Base-by-base conservation (phyloP, 2,888 invertebrate genomes). In the Fissipunctia ypsillon region DNA sequence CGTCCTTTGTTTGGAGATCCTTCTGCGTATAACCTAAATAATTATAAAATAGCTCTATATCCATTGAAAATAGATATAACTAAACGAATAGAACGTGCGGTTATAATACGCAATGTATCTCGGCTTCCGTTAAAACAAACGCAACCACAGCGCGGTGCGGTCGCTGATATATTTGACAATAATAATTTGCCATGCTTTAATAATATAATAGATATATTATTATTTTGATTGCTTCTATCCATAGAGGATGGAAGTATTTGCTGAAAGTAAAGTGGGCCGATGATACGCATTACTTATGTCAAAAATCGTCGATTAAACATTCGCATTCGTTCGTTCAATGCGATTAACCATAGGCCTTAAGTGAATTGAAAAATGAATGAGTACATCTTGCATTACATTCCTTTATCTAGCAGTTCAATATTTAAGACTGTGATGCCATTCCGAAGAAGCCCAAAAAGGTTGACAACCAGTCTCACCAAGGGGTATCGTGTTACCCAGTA, bases 71-170 rank as follows among this genome's bases (percentile, higher is more conserved):
- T 41, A 56, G 10, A 14, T 66, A 50, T 45, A 68, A 69, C 65
- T 25, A 63, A 38, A n/a, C 38, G 35, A 69, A 64, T 60, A 63
- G 22, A 80, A 60, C 41, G 6, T 54, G 76, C 52, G 75, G 68
- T 76, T 22, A 52, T 41, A 28, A 38, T 66, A 75, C 57, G 76
- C 68, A 77, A 78, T 79, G 79, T 77, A 81, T 80, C 70, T 78
- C 70, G 78, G 80, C 78, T 76, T 77, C 70, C 74, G 78, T 81
- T 84, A 75, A 85, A 85, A 85, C 74, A 84, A 78, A 76, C 43
- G 61, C n/a, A 25, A 76, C 82, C 82, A 52, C 80, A 82, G 43
- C 48, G 56, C 56, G 60, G 28, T 75, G 77, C 52, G 80, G 78
- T 71, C 35, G 38, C 65, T 70, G 66, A 78, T 80, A 84, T 80